Evolutionary conservation across 2,888 invertebrate species (phyloP).

Genomic region (Drosophila pseudotalamancana): DNA sequence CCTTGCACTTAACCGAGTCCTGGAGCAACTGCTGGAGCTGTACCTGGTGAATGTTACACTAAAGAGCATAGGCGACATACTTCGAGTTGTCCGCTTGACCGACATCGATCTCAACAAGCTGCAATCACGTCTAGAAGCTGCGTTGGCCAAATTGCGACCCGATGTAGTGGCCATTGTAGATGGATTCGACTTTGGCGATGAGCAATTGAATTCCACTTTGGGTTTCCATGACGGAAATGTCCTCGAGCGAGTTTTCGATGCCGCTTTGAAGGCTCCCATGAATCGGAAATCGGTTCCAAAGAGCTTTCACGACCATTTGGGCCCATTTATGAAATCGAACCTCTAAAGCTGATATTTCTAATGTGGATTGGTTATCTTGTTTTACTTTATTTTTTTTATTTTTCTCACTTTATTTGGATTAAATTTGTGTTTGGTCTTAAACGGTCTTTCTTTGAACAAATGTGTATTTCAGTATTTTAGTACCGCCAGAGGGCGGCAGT

Average conservation of each 20-base stretch:
- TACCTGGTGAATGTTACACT: conserved; percentile 91
- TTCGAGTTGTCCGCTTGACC: conserved; percentile 86
- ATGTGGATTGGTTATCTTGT: neutral
- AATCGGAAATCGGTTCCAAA: conserved; percentile 92
- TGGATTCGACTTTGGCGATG: conserved; percentile 93
- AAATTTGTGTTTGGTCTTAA: neutral
- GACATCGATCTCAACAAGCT: conserved; percentile 84
- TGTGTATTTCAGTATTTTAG: neutral
- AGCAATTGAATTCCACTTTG: conserved; percentile 89
- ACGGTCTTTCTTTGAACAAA: neutral
- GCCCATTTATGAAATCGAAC: conserved; percentile 88
- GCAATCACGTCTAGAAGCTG: conserved; percentile 89
- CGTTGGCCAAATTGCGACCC: conserved; percentile 90
- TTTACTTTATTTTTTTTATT: neutral
- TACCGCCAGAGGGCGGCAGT: neutral
- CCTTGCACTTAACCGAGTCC: conserved; percentile 86
- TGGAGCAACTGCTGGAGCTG: conserved; percentile 90
- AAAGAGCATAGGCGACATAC: conserved; percentile 89
- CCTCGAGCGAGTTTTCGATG: conserved; percentile 91
- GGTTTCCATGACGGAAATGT: conserved; percentile 94
- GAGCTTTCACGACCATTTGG: conserved; percentile 86
- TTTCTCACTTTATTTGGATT: neutral
- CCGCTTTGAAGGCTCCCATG: conserved; percentile 92
- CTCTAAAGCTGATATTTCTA: conserved; percentile 43
- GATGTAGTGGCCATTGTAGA: conserved; percentile 96